Conservation (phyloP, 2,797 vertebrate genomes). For the Gambelia wislizenii region DNA sequence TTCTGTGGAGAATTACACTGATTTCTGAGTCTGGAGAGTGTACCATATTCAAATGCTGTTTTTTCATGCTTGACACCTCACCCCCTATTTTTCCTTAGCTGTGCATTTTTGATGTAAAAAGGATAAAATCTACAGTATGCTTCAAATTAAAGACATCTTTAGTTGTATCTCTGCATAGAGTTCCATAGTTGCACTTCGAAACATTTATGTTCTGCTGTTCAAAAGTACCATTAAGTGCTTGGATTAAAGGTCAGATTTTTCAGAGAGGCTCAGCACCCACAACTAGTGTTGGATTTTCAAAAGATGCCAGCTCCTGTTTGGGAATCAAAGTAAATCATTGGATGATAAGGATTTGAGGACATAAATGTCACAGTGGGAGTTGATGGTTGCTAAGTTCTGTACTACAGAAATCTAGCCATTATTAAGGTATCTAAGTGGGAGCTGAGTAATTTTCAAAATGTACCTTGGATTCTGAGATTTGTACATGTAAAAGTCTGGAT, state of each 20-base stretch:
- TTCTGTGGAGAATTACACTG: constrained; percentile 3
- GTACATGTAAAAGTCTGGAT: constrained; percentile 36
- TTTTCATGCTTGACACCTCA: background rate
- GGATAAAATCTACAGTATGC: background rate
- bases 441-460: constrained; percentile 34
- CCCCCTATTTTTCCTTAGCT: background rate
- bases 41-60: background rate
- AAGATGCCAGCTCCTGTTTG: constrained; percentile 10
- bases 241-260: constrained; percentile 14
- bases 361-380: background rate
- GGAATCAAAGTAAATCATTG: background rate
- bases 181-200: background rate
- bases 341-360: constrained; percentile 3
- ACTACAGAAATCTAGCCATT: constrained; percentile 4
- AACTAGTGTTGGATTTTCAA: constrained; percentile 26
- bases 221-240: constrained; percentile 8
- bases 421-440: constrained; percentile 20
- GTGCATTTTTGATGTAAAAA: constrained; percentile 4
- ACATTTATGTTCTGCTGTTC: constrained; percentile 16
- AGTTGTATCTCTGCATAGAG: constrained; percentile 22
- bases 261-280: constrained; percentile 10
- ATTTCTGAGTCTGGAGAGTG: background rate
- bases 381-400: constrained; percentile 37
- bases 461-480: background rate
- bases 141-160: constrained; percentile 1